Evolutionary conservation across 2,113 vertebrate genomes (phyloP).

Genomic region (Barnardius zonarius): DNA sequence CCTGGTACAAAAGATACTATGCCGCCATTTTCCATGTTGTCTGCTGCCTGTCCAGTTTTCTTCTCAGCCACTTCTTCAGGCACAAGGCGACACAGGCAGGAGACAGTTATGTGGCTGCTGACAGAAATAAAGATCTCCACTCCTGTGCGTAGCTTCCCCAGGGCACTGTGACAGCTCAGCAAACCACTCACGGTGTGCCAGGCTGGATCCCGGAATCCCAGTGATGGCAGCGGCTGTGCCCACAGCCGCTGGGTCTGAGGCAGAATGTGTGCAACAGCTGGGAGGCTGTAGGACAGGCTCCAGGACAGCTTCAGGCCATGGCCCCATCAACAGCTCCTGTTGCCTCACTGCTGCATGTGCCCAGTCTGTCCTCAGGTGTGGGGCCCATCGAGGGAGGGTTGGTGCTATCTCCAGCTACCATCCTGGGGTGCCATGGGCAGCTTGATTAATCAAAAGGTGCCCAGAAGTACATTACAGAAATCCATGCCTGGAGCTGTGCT

Average conservation of each 20-base stretch:
- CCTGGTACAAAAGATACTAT: accelerated
- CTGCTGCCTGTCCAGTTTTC: accelerated
- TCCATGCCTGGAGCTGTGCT: neutral
- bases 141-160: neutral
- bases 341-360: accelerated
- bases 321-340: neutral
- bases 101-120: neutral
- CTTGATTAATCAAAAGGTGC: neutral
- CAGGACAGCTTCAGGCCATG: neutral
- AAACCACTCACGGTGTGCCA: accelerated
- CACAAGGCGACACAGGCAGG: accelerated
- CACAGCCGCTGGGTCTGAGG: neutral
- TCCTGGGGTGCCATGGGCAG: accelerated
- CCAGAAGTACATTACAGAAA: accelerated
- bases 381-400: neutral
- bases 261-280: neutral
- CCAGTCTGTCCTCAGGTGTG: too few species aligned
- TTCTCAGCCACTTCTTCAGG: neutral
- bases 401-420: neutral
- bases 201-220: accelerated
- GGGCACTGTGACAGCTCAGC: accelerated
- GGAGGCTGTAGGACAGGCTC: too few species aligned
- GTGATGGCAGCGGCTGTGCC: accelerated
- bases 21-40: accelerated
- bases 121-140: neutral